Percentiles rank a stretch among this genome's conserved stretches.
phyloP scores from a whole-genome alignment of 1,140 invertebrate species.

The Pectinophora gossypiella region DNA sequence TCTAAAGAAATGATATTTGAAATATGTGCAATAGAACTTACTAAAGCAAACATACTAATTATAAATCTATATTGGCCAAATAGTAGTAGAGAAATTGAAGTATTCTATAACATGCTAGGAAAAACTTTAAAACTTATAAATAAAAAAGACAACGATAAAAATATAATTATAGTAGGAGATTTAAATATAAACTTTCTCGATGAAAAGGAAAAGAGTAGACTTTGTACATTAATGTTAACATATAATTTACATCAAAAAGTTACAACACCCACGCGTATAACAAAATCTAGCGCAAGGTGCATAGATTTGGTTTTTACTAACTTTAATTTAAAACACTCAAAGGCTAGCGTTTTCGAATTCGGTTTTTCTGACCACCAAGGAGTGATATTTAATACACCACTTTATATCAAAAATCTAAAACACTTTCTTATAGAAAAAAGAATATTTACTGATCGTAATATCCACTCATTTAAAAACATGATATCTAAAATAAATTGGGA shows the following conservation, averaged over 20 bases:
- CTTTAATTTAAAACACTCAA: not conserved
- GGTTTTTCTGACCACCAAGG: slow-evolving; percentile 6
- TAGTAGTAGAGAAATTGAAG: not conserved
- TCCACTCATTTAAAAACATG: too few species aligned
- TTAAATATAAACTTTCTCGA: slow-evolving; percentile 5
- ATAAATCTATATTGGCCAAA: slow-evolving; percentile 6
- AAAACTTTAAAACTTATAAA: not conserved
- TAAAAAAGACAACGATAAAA: slow-evolving; percentile 4
- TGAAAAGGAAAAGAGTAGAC: not conserved
- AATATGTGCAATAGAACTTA: slow-evolving; percentile 5
- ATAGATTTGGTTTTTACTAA: slow-evolving; percentile 8
- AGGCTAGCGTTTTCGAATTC: not conserved
- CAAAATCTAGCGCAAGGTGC: not conserved
- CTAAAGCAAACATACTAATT: not conserved
- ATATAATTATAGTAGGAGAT: slow-evolving; percentile 1
- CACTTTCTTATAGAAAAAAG: too few species aligned
- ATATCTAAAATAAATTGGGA: too few species aligned
- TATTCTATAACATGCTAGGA: not conserved
- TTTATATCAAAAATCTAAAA: too few species aligned
- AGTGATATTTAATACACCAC: too few species aligned
- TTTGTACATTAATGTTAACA: not conserved
- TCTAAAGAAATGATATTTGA: slow-evolving; percentile 2
- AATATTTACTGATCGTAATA: too few species aligned
- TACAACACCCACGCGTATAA: not conserved
- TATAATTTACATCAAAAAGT: slow-evolving; percentile 6